Percentiles rank a stretch among this genome's conserved stretches.
phyloP scores from a whole-genome alignment of 2,797 vertebrate species.

The Danio choprae region DNA sequence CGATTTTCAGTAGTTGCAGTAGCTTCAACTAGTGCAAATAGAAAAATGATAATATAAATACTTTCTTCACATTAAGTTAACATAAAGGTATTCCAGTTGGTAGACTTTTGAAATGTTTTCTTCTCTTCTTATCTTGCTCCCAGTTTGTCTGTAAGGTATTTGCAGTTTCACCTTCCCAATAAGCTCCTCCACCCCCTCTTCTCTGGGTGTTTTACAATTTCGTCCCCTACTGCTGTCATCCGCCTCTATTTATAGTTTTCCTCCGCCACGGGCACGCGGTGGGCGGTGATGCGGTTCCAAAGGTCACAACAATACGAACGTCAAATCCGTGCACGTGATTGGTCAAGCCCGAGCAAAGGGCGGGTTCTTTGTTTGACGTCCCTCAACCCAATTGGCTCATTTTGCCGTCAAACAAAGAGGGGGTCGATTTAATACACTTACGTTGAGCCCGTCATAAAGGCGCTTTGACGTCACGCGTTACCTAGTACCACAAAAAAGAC shows the following conservation, averaged over 20 bases:
- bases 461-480: slow-evolving; percentile 77
- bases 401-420: slow-evolving; percentile 55
- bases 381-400: slow-evolving; percentile 64
- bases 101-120: slow-evolving; percentile 68
- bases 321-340: slow-evolving; percentile 60
- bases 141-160: slow-evolving; percentile 27
- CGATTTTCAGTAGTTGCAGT: slow-evolving; percentile 80
- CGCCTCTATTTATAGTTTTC: slow-evolving; percentile 82
- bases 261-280: slow-evolving; percentile 81
- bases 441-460: slow-evolving; percentile 69
- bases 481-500: slow-evolving; percentile 68
- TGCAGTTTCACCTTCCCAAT: slow-evolving; percentile 59
- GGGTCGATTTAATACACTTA: slow-evolving; percentile 64
- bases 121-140: slow-evolving; percentile 62
- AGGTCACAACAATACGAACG: slow-evolving; percentile 79
- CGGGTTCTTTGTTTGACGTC: not conserved
- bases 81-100: slow-evolving; percentile 81
- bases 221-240: slow-evolving; percentile 64
- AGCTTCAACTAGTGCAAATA: slow-evolving; percentile 81
- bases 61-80: slow-evolving; percentile 78
- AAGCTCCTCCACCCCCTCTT: slow-evolving; percentile 72
- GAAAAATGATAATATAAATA: slow-evolving; percentile 75
- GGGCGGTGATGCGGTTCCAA: slow-evolving; percentile 79
- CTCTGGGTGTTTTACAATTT: slow-evolving; percentile 81
- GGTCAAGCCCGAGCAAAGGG: slow-evolving; percentile 48